Base-by-base conservation (phyloP, 1,140 invertebrate genomes). In the Bombus polaris region DNA sequence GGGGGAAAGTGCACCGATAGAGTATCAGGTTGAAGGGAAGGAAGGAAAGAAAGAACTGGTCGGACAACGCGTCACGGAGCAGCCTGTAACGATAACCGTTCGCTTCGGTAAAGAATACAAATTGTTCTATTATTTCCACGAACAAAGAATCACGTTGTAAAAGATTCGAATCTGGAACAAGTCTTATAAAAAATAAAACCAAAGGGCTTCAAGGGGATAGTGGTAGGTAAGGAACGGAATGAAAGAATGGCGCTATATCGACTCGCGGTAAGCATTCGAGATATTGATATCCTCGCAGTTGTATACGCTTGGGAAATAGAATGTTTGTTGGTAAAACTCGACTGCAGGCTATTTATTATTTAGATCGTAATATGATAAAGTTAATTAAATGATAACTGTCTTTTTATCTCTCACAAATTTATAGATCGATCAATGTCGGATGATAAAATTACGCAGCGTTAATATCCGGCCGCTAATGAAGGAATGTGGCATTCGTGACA, bases 151-250 rank as follows among this genome's bases (percentile, higher is more conserved):
- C 13, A 12, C 13, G 28, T 32, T 37, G 39, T 37, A 47, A 62
- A 18, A 74, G 68, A 71, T 85, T 53, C 28, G 28, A 85, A 81
- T 89, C 32, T 79, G n/a, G 75, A 71, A 25, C 47, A 22, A 59
- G 32, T 10, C 59, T 85, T 89, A 89, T 87, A 42, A 47, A 71
- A 85, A 87, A 84, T 78, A 65, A 83, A 83, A 66, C 57, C 42
- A 32, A 37, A 35, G n/a, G 22, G 65, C 53, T 39, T 70, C 65
- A 75, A 86, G 71, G 53, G 32, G 8, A 22, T 39, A 12, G 32
- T 28, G 53, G 10, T 65, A 53, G n/a, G 13, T 78, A 62, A 72
- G 57, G 42, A 73, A 39, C 28, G 28, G 12, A 35, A 15, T 9
- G 42, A 32, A 83, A 35, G 65, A 44, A 44, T 35, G n/a, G 22